Conservation (phyloP, 2,113 vertebrate species). For the Corydoras maculifer region DNA sequence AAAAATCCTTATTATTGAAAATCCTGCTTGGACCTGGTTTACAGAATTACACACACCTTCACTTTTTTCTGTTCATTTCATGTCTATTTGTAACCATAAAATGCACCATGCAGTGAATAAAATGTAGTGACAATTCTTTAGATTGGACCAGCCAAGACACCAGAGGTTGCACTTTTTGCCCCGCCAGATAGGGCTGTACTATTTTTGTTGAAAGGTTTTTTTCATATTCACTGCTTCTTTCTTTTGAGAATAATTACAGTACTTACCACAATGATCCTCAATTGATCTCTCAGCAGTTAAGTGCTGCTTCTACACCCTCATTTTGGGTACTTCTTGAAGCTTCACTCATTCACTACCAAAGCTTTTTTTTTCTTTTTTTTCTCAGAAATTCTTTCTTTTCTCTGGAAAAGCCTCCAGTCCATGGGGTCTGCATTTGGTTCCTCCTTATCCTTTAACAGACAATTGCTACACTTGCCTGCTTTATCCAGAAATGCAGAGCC, state of each 20-base stretch:
- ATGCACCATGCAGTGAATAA: too few species aligned
- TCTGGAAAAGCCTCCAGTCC: constrained; percentile 26
- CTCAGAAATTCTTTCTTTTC: constrained; percentile 12
- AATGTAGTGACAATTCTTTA: background rate
- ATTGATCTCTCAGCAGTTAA: constrained; percentile 31
- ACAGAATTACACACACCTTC: too few species aligned
- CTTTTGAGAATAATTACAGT: constrained; percentile 37
- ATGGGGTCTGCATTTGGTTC: constrained; percentile 22
- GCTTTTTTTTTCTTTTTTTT: constrained; percentile 19
- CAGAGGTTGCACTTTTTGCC: background rate
- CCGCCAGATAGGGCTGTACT: background rate
- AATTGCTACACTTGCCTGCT: constrained; percentile 9
- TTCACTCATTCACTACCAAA: constrained; percentile 28
- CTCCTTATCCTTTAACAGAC: constrained; percentile 14
- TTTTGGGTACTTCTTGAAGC: constrained; percentile 22
- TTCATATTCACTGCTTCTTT: background rate
- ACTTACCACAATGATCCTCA: constrained; percentile 14
- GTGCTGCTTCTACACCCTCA: constrained; percentile 23
- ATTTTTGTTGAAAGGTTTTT: constrained; percentile 7
- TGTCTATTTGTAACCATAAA: too few species aligned
- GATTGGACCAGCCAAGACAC: background rate
- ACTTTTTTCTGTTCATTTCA: too few species aligned
- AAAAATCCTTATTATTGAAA: too few species aligned
- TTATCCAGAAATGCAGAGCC: constrained; percentile 21
- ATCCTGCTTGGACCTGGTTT: too few species aligned